Evolutionary conservation across 2,888 invertebrate genomes (phyloP).

Genomic region (Morpho deidamia): DNA sequence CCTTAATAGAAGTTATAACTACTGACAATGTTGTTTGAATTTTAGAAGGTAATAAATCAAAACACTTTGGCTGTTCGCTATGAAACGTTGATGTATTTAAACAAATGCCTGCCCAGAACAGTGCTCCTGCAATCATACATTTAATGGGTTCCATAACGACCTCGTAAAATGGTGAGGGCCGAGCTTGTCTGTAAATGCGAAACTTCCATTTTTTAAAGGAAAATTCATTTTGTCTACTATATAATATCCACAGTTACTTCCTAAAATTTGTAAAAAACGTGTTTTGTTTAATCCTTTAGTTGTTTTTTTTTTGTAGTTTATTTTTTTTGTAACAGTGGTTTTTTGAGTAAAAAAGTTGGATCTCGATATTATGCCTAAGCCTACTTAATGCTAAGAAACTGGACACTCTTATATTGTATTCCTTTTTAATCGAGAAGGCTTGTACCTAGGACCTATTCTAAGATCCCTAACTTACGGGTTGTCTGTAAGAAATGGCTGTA

Average conservation of each 20-base stretch:
- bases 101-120: conserved; percentile 65
- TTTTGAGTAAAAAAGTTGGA: too few relatives aligned
- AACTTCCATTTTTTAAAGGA: conserved; percentile 8
- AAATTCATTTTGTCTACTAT: conserved; percentile 5
- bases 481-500: too few relatives aligned
- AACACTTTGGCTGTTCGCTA: conserved; percentile 55
- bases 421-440: too few relatives aligned
- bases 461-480: too few relatives aligned
- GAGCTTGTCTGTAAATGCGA: conserved; percentile 53
- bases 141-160: conserved; percentile 72
- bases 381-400: too few relatives aligned
- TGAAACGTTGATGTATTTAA: conserved; percentile 70
- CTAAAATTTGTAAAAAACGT: too few relatives aligned
- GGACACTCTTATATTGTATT: too few relatives aligned
- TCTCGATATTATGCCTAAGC: too few relatives aligned
- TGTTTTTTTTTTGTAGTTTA: too few relatives aligned
- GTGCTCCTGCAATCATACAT: conserved; percentile 10
- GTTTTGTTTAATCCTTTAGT: too few relatives aligned
- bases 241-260: not conserved
- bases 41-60: conserved; percentile 54
- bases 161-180: conserved; percentile 67
- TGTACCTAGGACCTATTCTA: too few relatives aligned
- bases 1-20: conserved; percentile 20
- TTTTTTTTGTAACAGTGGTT: too few relatives aligned
- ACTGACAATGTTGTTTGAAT: conserved; percentile 47